Percentiles rank a stretch among this genome's conserved stretches.
Evolutionary conservation across 2,797 vertebrate species (phyloP).

Genomic region (Manis javanica): DNA sequence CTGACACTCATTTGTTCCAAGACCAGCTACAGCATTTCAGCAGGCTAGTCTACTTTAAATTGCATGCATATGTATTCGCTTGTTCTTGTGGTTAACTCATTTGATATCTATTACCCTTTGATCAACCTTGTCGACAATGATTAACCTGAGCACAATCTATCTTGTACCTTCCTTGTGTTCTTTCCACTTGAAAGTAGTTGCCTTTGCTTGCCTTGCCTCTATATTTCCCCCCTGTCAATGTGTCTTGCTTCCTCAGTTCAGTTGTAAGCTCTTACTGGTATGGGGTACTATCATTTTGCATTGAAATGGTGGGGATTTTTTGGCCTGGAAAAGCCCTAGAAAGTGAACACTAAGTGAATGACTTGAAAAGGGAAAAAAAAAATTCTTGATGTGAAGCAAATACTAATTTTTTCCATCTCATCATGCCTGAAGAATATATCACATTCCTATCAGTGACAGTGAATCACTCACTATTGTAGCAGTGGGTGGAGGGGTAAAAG

Average conservation of each 20-base stretch:
- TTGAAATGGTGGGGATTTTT: neutral
- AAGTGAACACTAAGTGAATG: neutral
- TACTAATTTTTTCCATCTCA: neutral
- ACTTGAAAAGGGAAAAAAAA: neutral
- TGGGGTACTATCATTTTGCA: neutral
- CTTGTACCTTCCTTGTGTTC: neutral
- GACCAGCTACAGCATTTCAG: neutral
- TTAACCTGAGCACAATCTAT: neutral
- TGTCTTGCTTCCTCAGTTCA: neutral
- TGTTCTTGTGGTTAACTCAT: neutral
- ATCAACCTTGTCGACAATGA: neutral
- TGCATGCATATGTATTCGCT: neutral
- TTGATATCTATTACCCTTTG: neutral
- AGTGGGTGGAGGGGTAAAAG: neutral
- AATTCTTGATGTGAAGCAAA: neutral
- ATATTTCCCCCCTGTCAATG: accelerated
- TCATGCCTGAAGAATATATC: neutral
- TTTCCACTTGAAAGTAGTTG: neutral
- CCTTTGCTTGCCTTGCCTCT: neutral
- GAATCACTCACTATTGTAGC: neutral
- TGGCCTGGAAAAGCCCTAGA: neutral
- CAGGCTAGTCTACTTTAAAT: neutral
- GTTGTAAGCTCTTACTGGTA: neutral
- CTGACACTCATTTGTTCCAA: neutral
- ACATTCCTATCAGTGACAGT: neutral